Base-by-base conservation (phyloP, 2,888 invertebrate species). In the Nomada ferruginata region DNA sequence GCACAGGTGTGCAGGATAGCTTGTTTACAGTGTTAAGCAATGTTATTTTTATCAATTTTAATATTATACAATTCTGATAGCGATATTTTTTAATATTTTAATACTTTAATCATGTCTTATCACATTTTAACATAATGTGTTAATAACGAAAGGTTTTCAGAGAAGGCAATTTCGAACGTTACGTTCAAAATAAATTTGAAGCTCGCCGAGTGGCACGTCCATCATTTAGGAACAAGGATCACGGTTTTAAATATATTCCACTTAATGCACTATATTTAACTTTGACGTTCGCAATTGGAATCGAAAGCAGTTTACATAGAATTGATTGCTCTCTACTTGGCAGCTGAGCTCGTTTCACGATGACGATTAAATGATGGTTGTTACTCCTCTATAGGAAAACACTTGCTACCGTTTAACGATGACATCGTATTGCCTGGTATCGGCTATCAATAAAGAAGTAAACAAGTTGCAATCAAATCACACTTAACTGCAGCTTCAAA, bases 181-280 rank as follows among this genome's bases (percentile, higher is more conserved):
- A 26, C 15, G 11, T 29, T 42, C n/a, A 20, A 78, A 63, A 78
- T 63, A 68, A 53, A 53, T 50, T 52, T 44, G 76, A 65, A 42
- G 64, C 29, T 59, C 13, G n/a, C 20, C 23, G 15, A 26, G 20
- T 23, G 57, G 42, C 29, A 59, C 36, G 52, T 44, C 52, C 59
- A 76, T 76, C 52, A 36, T 47, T 60, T 23, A 15, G 50, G 42
- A 59, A 52, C 52, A 42, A 65, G 68, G 23, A 53, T 76, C 68
- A 76, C 11, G 76, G 64, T 69, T 79, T 76, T 64, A 59, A 77
- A 76, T 79, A 79, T 52, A 59, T n/a, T 44, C 44, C 77, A 64
- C 77, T 76, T 69, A 59, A n/a, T 26, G n/a, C 26, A 52, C 69
- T 76, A 76, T 76, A 76, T 79, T 76, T 69, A 79, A 79, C 69